Evolutionary conservation across 1,140 invertebrate species (phyloP), one percentile per base, ranked within the genome.

Genomic region (fruit fly (Drosophila melanogaster)): DNA sequence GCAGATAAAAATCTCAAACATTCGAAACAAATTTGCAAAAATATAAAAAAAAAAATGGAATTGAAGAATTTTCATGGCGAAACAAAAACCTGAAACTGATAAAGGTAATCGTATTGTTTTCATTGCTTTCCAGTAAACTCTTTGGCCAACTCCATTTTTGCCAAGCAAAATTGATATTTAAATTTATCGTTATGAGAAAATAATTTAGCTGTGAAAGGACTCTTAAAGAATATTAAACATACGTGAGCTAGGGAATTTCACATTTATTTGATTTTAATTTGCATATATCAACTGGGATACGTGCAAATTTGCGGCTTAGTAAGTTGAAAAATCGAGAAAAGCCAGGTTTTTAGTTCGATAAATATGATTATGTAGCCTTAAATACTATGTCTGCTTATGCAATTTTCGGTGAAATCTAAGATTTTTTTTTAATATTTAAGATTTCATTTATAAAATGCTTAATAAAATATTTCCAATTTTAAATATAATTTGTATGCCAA

Each of bases 21-120:
- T 76, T 67, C 43, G 49, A 59, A 76, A 67, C 49, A 76, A 76
- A 76, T 76, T 76, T 60, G 56, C 72, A 43, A 51, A 69, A 46
- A n/a, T n/a, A n/a, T n/a, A n/a, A 69, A 59, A 59, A n/a, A 35
- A 24, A 38, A 49, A 61, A 54, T 40, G 53, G 40, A 58, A 46
- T 38, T 19, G 17, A 24, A 44, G 17, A 73, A 50, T 66, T 65
- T 66, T 19, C 60, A 66, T 65, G 62, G 30, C 44, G 38, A 19
- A 14, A 26, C 44, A 66, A 24, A 30, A 41, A 55, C 37, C 58
- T 65, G 72, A 65, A 53, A 26, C 60, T 50, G 72, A 76, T 58
- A 76, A 65, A 64, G 55, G 58, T 74, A 74, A 74, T 64, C 71
- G 49, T 15, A 53, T 72, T 60, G 67, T 72, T 72, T 72, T 56